These are phyloP conservation scores for Coleophora flavipennella DNA, from an alignment of 2,888 invertebrate genomes.

Conservation along the genomic window DNA sequence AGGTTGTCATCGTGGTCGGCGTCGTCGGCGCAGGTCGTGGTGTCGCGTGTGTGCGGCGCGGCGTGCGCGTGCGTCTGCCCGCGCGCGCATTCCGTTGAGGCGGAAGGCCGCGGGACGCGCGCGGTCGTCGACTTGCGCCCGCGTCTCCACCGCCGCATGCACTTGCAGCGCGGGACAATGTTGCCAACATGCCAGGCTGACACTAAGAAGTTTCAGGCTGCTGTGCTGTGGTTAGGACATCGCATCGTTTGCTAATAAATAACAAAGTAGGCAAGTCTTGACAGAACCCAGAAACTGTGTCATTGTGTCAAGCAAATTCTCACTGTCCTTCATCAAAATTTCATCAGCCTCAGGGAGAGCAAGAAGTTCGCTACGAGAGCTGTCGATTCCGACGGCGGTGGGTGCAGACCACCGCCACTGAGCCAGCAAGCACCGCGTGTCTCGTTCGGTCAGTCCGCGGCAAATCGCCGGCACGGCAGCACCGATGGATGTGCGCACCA, in stretches of 20 bases:
- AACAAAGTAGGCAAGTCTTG: too few relatives aligned
- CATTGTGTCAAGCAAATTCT: too few relatives aligned
- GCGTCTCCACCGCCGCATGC: conserved; percentile 17
- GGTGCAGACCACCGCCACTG: background rate
- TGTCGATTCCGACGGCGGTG: too few relatives aligned
- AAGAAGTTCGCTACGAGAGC: too few relatives aligned
- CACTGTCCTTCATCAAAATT: too few relatives aligned
- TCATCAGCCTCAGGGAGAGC: too few relatives aligned
- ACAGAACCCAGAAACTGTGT: too few relatives aligned
- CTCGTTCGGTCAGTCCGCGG: conserved; percentile 42
- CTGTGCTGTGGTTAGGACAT: too few relatives aligned
- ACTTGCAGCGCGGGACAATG: conserved; percentile 5
- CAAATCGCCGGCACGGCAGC: conserved; percentile 47
- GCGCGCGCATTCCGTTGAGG: conserved; percentile 21
- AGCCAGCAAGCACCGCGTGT: conserved; percentile 10
- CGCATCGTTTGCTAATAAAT: too few relatives aligned
- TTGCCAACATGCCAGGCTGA: background rate
- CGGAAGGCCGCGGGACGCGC: conserved; percentile 18
- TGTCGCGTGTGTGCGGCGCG: background rate
- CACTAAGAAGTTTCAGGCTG: too few relatives aligned
- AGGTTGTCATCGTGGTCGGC: background rate
- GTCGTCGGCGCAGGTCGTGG: background rate
- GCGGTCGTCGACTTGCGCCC: conserved; percentile 32
- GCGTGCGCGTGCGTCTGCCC: conserved; percentile 8
- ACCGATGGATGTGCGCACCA: conserved; percentile 33